Evolutionary conservation across 2,113 vertebrate species (phyloP).

Genomic region (Laticauda laticaudata): DNA sequence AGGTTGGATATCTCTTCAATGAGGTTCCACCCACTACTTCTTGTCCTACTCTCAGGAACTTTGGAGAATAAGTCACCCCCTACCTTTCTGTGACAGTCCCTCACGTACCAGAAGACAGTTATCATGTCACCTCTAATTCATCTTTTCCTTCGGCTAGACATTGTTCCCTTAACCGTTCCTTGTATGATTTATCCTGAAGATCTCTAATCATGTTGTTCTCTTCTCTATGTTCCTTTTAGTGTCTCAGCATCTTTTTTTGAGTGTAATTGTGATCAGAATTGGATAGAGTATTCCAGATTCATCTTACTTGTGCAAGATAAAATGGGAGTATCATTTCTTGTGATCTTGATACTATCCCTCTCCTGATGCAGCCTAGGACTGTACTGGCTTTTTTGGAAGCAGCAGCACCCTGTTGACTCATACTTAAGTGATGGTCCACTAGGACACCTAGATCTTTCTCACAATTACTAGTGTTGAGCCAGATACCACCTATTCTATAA

Average conservation of each 20-base stretch:
- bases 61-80: neutral
- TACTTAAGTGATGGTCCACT: neutral
- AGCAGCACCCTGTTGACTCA: neutral
- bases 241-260: neutral
- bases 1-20: neutral
- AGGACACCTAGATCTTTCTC: neutral
- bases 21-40: neutral
- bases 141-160: neutral
- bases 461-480: neutral
- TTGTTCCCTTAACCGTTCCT: neutral
- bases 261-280: neutral
- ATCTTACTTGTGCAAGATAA: neutral
- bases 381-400: neutral
- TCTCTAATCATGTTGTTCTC: neutral
- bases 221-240: neutral
- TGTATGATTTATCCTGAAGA: neutral
- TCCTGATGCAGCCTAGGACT: neutral
- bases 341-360: neutral
- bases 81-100: neutral
- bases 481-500: neutral
- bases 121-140: neutral
- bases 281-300: neutral
- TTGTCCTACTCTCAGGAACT: neutral
- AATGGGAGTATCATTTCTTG: neutral
- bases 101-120: neutral